Percentiles rank a stretch among this genome's conserved stretches.
Conservation (phyloP, 1,140 invertebrate species). For the Brachionus rubens region DNA sequence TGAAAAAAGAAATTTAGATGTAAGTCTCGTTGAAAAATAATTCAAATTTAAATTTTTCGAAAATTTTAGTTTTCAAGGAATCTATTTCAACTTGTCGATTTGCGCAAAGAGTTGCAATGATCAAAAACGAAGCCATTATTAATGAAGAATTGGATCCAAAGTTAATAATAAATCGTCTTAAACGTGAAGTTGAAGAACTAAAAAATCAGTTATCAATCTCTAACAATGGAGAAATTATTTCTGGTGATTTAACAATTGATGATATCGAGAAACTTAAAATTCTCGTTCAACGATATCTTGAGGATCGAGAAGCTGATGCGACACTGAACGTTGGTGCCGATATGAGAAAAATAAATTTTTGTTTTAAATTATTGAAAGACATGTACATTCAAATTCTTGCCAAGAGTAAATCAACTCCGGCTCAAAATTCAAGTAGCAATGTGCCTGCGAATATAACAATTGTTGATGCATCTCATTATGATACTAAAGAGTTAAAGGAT, state of each 20-base stretch:
- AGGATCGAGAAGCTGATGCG: constrained; percentile 55
- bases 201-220: constrained; percentile 58
- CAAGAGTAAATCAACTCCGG: constrained; percentile 17
- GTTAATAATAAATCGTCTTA: constrained; percentile 62
- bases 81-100: constrained; percentile 69
- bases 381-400: constrained; percentile 48
- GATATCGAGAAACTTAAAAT: constrained; percentile 54
- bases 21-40: constrained; percentile 47
- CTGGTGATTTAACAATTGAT: constrained; percentile 43
- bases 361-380: constrained; percentile 49
- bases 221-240: constrained; percentile 24
- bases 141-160: constrained; percentile 65
- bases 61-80: constrained; percentile 57
- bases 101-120: constrained; percentile 67
- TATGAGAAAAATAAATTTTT: constrained; percentile 58
- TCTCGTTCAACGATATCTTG: constrained; percentile 53
- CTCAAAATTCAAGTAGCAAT: constrained; percentile 17
- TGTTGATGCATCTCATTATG: constrained; percentile 54
- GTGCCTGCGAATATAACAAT: constrained; percentile 42
- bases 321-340: constrained; percentile 55
- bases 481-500: constrained; percentile 53
- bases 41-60: background rate
- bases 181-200: constrained; percentile 58
- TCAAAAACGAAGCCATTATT: constrained; percentile 64
- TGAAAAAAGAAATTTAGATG: constrained; percentile 63